phyloP scores from a whole-genome alignment of 2,113 vertebrate species.

The Hypomesus transpacificus region DNA sequence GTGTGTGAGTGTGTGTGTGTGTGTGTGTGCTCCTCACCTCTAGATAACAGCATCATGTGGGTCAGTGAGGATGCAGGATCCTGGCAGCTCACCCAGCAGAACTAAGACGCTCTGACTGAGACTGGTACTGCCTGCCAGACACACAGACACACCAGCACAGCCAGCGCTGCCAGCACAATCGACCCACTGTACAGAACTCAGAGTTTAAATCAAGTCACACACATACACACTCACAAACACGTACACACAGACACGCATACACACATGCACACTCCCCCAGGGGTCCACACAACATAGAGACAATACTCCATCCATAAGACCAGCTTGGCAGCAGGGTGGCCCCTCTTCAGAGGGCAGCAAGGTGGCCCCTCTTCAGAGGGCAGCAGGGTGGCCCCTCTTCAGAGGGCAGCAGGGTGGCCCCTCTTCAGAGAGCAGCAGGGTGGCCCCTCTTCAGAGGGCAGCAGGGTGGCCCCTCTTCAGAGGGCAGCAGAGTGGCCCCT shows the following conservation, averaged over 20 bases:
- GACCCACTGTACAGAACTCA: conserved; percentile 39
- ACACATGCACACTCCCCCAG: neutral
- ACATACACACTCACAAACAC: conserved; percentile 18
- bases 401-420: too few relatives aligned
- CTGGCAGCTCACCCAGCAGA: conserved; percentile 70
- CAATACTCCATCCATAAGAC: too few relatives aligned
- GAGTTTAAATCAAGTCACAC: conserved; percentile 37
- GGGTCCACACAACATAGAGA: too few relatives aligned
- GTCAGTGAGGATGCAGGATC: conserved; percentile 59
- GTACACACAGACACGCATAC: conserved; percentile 16
- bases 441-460: too few relatives aligned
- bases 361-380: too few relatives aligned
- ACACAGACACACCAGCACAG: conserved; percentile 30
- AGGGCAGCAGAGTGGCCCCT: too few relatives aligned
- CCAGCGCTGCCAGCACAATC: conserved; percentile 49
- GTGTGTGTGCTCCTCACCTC: conserved; percentile 56
- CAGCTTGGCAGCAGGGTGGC: too few relatives aligned
- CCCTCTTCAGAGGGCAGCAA: too few relatives aligned
- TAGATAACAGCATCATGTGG: conserved; percentile 73
- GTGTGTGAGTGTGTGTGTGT: neutral
- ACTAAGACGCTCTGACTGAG: conserved; percentile 76
- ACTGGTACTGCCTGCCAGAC: conserved; percentile 63
- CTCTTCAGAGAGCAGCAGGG: too few relatives aligned
- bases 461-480: too few relatives aligned
- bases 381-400: too few relatives aligned